A percentile compares a stretch with the other conserved stretches of the same genome.
Evolutionary conservation across 1,140 invertebrate species (phyloP).

Genomic region (Scaptomyza montana): DNA sequence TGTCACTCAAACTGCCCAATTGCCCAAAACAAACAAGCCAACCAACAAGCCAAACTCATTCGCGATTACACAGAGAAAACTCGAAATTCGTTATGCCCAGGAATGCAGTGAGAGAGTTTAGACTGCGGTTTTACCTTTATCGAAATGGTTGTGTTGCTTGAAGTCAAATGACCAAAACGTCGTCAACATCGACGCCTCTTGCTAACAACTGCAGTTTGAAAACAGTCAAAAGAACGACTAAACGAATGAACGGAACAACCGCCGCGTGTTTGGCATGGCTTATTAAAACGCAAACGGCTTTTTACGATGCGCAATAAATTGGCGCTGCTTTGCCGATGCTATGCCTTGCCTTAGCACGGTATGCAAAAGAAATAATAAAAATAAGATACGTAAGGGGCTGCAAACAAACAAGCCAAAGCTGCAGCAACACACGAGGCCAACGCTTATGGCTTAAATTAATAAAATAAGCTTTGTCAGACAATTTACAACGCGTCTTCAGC

Average conservation of each 20-base stretch:
- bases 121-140: slow-evolving; percentile 7
- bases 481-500: slow-evolving; percentile 84
- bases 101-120: slow-evolving; percentile 50
- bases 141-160: slow-evolving; percentile 1
- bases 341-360: not conserved
- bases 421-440: slow-evolving; percentile 48
- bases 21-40: slow-evolving; percentile 36
- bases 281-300: slow-evolving; percentile 82
- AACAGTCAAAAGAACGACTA: slow-evolving; percentile 2
- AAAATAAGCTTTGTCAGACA: slow-evolving; percentile 84
- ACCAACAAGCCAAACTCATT: slow-evolving; percentile 2
- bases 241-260: slow-evolving; percentile 51
- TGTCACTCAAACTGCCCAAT: slow-evolving; percentile 65
- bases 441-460: slow-evolving; percentile 83
- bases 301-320: slow-evolving; percentile 80
- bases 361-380: slow-evolving; percentile 52
- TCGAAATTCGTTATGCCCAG: slow-evolving; percentile 51
- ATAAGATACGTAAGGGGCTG: slow-evolving; percentile 28
- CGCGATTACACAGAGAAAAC: slow-evolving; percentile 26
- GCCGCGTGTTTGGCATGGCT: slow-evolving; percentile 75
- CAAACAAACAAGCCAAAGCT: slow-evolving; percentile 52
- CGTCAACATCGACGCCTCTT: slow-evolving; percentile 66
- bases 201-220: slow-evolving; percentile 49
- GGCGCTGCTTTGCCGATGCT: slow-evolving; percentile 45
- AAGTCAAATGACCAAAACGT: slow-evolving; percentile 43